These are phyloP conservation scores for Charina bottae DNA, from an alignment of 2,113 vertebrate species.

Conservation along the genomic window DNA sequence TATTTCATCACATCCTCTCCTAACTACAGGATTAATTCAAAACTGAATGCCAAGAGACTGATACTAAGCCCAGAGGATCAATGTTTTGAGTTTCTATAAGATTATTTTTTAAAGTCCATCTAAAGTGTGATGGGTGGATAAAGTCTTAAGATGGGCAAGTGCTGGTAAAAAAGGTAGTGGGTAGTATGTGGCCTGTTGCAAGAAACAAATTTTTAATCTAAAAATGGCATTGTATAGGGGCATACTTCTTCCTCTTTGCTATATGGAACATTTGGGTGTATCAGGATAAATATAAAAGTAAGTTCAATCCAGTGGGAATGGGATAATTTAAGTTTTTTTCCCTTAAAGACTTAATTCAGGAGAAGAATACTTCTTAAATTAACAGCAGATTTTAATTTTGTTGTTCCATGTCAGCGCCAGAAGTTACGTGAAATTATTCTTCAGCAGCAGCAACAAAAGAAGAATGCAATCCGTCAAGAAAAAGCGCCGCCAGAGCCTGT, in stretches of 20 bases:
- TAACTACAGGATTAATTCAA: background rate
- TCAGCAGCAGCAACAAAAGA: slow-evolving; percentile 92
- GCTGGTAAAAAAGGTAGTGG: background rate
- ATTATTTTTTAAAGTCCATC: background rate
- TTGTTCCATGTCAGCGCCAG: slow-evolving; percentile 79
- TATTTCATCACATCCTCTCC: background rate
- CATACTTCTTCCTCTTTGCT: background rate
- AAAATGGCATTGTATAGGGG: background rate
- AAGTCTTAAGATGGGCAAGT: background rate
- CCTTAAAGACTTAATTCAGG: background rate
- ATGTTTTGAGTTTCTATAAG: background rate
- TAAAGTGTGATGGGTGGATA: background rate
- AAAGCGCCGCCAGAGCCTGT: slow-evolving; percentile 81
- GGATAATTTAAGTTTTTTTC: background rate
- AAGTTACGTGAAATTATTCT: slow-evolving; percentile 92
- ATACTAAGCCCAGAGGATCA: background rate
- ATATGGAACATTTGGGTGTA: no score
- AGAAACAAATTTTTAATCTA: background rate
- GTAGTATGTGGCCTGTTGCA: background rate
- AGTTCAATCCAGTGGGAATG: no score
- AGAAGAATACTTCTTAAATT: background rate
- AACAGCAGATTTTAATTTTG: background rate
- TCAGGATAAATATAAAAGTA: no score
- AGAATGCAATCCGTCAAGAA: slow-evolving; percentile 86
- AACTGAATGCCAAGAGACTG: background rate